A percentile compares a stretch with the other conserved stretches of the same genome.
Evolutionary conservation across 2,113 vertebrate species (phyloP).

Genomic region (Onychostoma macrolepis): DNA sequence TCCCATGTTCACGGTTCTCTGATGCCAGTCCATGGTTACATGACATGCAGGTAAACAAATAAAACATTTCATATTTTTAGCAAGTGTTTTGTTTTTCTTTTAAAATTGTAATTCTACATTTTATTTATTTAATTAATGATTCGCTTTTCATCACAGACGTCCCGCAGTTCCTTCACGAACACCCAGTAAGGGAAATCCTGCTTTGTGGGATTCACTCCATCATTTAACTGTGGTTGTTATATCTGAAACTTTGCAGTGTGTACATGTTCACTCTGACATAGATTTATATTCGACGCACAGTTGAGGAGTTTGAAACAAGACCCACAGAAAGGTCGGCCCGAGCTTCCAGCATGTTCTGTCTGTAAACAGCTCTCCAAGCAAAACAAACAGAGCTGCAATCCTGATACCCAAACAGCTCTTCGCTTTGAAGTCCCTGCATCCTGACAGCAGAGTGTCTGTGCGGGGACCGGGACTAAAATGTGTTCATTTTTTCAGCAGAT

Average conservation of each 20-base stretch:
- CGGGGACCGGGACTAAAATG: conserved; percentile 24
- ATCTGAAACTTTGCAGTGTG: neutral
- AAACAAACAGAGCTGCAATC: neutral
- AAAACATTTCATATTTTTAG: neutral
- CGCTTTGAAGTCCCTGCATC: conserved; percentile 36
- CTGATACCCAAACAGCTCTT: neutral
- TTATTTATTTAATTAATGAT: neutral
- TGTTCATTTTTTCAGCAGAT: conserved; percentile 40
- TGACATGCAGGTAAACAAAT: neutral
- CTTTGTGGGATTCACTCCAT: neutral
- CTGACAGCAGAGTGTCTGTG: conserved; percentile 20
- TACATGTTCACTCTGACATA: neutral
- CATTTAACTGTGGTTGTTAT: neutral
- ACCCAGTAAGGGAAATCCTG: neutral
- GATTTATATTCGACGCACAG: neutral
- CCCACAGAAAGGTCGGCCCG: neutral
- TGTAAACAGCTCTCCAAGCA: conserved; percentile 18
- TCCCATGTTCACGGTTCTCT: neutral
- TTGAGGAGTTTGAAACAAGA: neutral
- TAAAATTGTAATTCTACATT: too few relatives aligned
- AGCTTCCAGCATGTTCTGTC: conserved; percentile 21
- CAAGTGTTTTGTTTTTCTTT: too few relatives aligned
- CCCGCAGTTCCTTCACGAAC: neutral
- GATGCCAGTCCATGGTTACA: neutral
- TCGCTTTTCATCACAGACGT: neutral